Evolutionary conservation across 2,797 vertebrate species (phyloP), one percentile per base, ranked within the genome.

Genomic region (Takifugu rubripes): DNA sequence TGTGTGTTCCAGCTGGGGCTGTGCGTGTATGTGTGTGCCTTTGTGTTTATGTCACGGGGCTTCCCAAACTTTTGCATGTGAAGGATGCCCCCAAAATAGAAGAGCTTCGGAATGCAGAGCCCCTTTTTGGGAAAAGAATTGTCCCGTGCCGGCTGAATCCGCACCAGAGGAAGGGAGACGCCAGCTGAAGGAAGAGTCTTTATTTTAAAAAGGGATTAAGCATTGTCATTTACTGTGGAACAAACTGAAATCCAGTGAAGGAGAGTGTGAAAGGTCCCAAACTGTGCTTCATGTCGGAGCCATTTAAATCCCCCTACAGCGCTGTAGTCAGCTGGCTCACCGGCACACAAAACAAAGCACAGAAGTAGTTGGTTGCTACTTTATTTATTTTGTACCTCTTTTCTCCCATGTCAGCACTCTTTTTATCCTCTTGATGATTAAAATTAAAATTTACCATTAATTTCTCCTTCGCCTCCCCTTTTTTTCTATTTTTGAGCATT

Each of bases 1-100:
- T 88, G 86, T 90, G 83, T 86, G 81, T 78, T 83, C 84, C 83
- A 86, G 84, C 86, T 87, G 81, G 78, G 67, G 74, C 74, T 65
- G 66, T 76, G 58, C 56, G 47, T 60, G 43, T 69, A 1, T 59
- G 36, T 68, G 67, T 17, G 40, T n/a, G n/a, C 59, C 68, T 75
- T 56, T 78, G 50, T 73, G 66, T 85, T 77, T 83, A 74, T 84
- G 78, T 84, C 77, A 83, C 27, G 40, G 70, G 54, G 68, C 72
- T 66, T 79, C 66, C 55, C 68, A 79, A 86, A 88, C 78, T 87
- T 85, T 83, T 80, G 77, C 77, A 79, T 82, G 71, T 56, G 65
- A 78, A 73, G 50, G 70, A 70, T 62, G 58, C 61, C 59, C 70
- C 59, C 44, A 44, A 80, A 78, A 72, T 70, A 72, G 58, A 72